Evolutionary conservation across 2,797 vertebrate species (phyloP).

Genomic region (Eremophila alpestris): DNA sequence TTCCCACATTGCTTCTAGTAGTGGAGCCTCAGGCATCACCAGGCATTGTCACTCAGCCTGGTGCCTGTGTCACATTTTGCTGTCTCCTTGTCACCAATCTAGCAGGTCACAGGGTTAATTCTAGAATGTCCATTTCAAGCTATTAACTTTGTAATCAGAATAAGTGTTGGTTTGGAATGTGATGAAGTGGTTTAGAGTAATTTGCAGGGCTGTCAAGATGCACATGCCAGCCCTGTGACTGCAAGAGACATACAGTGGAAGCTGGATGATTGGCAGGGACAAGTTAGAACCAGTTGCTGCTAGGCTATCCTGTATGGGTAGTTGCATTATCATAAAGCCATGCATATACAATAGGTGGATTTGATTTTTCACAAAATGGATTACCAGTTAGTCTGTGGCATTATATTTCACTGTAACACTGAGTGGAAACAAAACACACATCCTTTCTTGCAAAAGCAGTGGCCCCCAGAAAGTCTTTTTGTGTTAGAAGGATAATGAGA

Average conservation of each 20-base stretch:
- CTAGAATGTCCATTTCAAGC: conserved; percentile 18
- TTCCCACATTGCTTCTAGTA: neutral
- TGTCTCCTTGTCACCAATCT: conserved; percentile 7
- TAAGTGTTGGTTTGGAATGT: neutral
- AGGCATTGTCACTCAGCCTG: neutral
- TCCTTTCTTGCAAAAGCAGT: neutral
- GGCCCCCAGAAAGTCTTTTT: neutral
- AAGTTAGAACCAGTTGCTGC: neutral
- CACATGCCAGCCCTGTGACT: neutral
- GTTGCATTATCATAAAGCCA: neutral
- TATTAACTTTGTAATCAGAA: conserved; percentile 9
- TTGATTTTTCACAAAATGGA: neutral
- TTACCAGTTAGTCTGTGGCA: neutral
- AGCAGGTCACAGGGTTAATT: neutral
- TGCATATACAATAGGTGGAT: neutral
- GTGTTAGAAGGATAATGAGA: neutral
- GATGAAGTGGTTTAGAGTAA: conserved; percentile 10
- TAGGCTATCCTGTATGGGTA: neutral
- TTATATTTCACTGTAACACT: neutral
- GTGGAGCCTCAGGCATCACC: neutral
- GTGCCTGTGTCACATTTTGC: neutral
- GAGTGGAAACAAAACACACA: neutral
- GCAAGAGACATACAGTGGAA: neutral
- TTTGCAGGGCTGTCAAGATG: conserved; percentile 1
- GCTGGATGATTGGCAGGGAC: neutral